Percentiles rank a stretch among this genome's conserved stretches.
Conservation (phyloP, 1,140 invertebrate species). For the Pseudomyrmex gracilis region DNA sequence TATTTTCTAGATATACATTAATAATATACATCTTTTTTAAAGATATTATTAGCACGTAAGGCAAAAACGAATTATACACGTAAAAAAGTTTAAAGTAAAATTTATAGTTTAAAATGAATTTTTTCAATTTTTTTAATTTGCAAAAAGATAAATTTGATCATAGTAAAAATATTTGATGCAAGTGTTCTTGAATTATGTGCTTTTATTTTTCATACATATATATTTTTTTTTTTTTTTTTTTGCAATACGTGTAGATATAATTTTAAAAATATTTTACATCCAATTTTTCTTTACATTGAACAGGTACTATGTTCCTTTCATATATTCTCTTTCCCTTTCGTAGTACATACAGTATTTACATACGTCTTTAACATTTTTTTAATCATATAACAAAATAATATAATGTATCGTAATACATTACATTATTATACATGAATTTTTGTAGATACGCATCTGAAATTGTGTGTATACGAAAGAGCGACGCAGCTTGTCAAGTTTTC, state of each 20-base stretch:
- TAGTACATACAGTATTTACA: conserved; percentile 46
- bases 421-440: conserved; percentile 8
- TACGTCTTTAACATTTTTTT: background rate
- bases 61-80: too few species aligned
- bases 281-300: conserved; percentile 25
- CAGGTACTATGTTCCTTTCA: conserved; percentile 55
- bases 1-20: too few species aligned
- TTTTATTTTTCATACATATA: conserved; percentile 24
- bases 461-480: background rate
- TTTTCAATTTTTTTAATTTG: too few species aligned
- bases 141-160: background rate
- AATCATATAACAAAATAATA: conserved; percentile 6
- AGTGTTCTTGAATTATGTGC: background rate
- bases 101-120: too few species aligned
- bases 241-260: conserved; percentile 12
- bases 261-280: conserved; percentile 47
- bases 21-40: too few species aligned
- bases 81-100: too few species aligned
- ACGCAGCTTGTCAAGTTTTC: background rate
- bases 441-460: background rate
- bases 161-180: background rate
- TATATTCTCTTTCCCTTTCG: background rate
- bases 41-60: too few species aligned
- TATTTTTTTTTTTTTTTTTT: background rate
- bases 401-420: too few species aligned